Evolutionary conservation across 2,113 vertebrate genomes (phyloP).

Genomic region (Esox niger): DNA sequence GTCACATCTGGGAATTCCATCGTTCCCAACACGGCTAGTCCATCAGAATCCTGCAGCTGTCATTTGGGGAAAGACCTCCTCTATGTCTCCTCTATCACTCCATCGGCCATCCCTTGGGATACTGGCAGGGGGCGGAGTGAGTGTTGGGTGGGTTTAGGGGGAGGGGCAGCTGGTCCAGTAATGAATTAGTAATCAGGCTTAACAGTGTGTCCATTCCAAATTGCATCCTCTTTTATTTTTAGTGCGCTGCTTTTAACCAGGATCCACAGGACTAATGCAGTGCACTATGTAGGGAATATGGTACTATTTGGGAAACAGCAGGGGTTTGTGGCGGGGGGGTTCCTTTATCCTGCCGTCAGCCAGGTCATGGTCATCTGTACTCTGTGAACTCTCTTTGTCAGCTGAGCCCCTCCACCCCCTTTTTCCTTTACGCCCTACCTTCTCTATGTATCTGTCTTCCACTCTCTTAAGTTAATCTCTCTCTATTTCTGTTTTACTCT

Average conservation of each 20-base stretch:
- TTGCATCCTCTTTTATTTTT: neutral
- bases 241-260: too few species aligned
- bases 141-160: conserved; percentile 22
- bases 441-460: conserved; percentile 52
- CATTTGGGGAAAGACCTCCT: conserved; percentile 45
- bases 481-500: conserved; percentile 5
- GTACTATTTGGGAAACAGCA: too few species aligned
- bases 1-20: conserved; percentile 58
- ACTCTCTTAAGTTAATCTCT: conserved; percentile 50
- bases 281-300: too few species aligned
- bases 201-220: conserved; percentile 55
- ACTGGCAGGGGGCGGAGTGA: conserved; percentile 28
- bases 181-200: conserved; percentile 79
- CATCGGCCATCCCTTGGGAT: conserved; percentile 55
- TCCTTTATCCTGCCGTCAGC: neutral
- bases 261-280: too few species aligned
- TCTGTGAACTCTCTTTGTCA: conserved; percentile 52
- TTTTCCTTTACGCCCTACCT: conserved; percentile 12
- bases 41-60: conserved; percentile 59
- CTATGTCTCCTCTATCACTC: conserved; percentile 44
- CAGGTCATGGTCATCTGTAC: conserved; percentile 37
- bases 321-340: too few species aligned
- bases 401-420: neutral
- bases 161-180: conserved; percentile 54
- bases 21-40: conserved; percentile 43